A percentile compares a stretch with the other conserved stretches of the same genome.
These are phyloP conservation scores for Hyphantria cunea DNA, from an alignment of 1,140 invertebrate genomes.

Conservation along the genomic window DNA sequence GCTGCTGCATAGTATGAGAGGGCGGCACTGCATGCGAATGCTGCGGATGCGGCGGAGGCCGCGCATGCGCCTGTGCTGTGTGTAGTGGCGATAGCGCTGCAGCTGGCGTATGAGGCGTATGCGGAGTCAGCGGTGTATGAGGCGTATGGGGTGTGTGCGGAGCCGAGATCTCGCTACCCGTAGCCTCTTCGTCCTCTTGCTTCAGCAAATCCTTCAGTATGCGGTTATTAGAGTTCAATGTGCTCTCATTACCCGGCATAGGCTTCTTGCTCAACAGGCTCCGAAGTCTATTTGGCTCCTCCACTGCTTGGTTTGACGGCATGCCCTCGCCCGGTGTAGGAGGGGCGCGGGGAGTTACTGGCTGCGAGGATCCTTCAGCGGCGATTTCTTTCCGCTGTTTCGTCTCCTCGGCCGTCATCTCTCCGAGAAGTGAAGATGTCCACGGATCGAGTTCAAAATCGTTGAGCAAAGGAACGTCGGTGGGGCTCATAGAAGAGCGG, in stretches of 20 bases:
- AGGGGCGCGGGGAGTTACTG: constrained; percentile 57
- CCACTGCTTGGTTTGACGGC: constrained; percentile 52
- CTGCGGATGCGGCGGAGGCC: constrained; percentile 54
- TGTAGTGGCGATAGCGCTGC: constrained; percentile 79
- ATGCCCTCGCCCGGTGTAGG: constrained; percentile 39
- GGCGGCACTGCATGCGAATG: constrained; percentile 38
- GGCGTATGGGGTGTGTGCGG: constrained; percentile 70
- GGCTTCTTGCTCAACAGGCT: constrained; percentile 85
- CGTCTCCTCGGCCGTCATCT: constrained; percentile 56
- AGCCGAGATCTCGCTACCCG: constrained; percentile 68
- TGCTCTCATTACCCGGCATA: constrained; percentile 53
- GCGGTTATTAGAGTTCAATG: constrained; percentile 64
- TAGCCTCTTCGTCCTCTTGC: constrained; percentile 91
- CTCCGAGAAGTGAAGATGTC: constrained; percentile 56
- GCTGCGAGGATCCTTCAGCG: constrained; percentile 69
- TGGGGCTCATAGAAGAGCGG: constrained; percentile 55
- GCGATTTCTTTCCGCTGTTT: constrained; percentile 63
- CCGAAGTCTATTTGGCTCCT: constrained; percentile 85
- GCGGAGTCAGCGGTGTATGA: constrained; percentile 67
- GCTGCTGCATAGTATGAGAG: constrained; percentile 41
- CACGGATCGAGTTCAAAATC: constrained; percentile 84
- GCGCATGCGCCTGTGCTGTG: constrained; percentile 57
- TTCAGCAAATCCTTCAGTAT: constrained; percentile 91
- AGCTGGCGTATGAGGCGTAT: constrained; percentile 79
- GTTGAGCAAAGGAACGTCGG: constrained; percentile 60